A percentile compares a stretch with the other conserved stretches of the same genome.
Conservation (phyloP, 2,797 vertebrate species). For the Gadopsis bispinosus region DNA sequence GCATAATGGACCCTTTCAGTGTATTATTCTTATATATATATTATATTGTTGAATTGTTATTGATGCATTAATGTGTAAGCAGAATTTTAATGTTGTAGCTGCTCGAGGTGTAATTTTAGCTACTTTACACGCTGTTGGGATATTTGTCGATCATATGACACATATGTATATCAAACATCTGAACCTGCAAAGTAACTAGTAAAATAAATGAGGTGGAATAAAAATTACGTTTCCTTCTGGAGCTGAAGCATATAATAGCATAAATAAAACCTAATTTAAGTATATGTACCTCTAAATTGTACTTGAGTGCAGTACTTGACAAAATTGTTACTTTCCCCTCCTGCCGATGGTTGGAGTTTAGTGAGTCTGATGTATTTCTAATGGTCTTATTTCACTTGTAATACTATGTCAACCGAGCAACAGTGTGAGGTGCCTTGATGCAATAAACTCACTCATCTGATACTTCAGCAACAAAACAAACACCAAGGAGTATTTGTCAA, state of each 20-base stretch:
- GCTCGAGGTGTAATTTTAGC: background rate
- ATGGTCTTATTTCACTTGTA: background rate
- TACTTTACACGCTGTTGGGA: background rate
- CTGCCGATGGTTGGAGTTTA: background rate
- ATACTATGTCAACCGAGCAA: background rate
- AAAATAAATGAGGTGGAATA: background rate
- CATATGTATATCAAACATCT: background rate
- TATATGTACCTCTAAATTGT: background rate
- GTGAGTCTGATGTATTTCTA: background rate
- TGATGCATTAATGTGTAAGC: background rate
- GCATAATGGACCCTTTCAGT: background rate
- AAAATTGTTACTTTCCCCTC: background rate
- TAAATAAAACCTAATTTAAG: background rate
- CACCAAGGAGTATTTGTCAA: background rate
- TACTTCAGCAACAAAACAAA: background rate
- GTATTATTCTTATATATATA: background rate
- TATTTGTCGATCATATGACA: background rate
- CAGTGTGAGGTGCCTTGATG: background rate
- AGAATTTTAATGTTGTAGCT: background rate
- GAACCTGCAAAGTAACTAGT: background rate
- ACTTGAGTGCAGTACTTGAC: background rate
- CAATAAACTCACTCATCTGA: background rate
- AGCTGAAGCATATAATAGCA: background rate
- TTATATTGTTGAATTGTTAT: background rate
- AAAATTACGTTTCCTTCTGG: background rate